Base-by-base conservation (phyloP, 2,888 invertebrate genomes). In the Caenorhabditis auriculariae region DNA sequence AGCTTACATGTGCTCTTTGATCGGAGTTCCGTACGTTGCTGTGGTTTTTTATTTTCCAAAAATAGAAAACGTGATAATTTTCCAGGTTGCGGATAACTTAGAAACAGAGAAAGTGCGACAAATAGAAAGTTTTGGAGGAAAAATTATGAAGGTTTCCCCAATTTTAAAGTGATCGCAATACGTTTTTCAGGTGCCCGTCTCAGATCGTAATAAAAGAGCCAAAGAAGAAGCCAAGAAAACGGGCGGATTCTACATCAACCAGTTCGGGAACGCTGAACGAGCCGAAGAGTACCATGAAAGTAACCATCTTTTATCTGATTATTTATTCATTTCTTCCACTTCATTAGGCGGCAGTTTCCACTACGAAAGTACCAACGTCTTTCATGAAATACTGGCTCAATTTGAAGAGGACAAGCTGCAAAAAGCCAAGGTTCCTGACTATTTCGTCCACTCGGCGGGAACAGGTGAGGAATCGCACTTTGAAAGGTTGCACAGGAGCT, bases 231-330 rank as follows among this genome's bases (percentile, higher is more conserved):
- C 76, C 6, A 47, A 60, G 27, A 57, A 67, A 23, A 73, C 53
- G 24, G 51, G 59, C n/a, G 71, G 74, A 27, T 74, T 72, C 57
- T 74, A 66, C 48, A 72, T 74, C 54, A 74, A 74, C 48, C 77
- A 77, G 54, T 77, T 77, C 47, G 74, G 71, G 35, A 76, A 77
- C 43, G 77, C 77, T 3, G 67, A 72, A 24, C 54, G 60, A 7
- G 77, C 77, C 7, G 77, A 77, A 41, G 77, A 77, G 41, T 76
- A 57, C 56, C 74, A 74, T 41, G 76, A 74, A 29, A 72, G 73
- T 56, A 32, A 37, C 28, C n/a, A n/a, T n/a, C n/a, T n/a, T n/a
- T n/a, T n/a, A n/a, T n/a, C n/a, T n/a, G n/a, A n/a, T n/a, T n/a
- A n/a, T n/a, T n/a, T n/a, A n/a, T n/a, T n/a, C n/a, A n/a, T n/a